These are phyloP conservation scores for Chinchilla lanigera DNA, from an alignment of 2,113 vertebrate species.

Conservation along the genomic window DNA sequence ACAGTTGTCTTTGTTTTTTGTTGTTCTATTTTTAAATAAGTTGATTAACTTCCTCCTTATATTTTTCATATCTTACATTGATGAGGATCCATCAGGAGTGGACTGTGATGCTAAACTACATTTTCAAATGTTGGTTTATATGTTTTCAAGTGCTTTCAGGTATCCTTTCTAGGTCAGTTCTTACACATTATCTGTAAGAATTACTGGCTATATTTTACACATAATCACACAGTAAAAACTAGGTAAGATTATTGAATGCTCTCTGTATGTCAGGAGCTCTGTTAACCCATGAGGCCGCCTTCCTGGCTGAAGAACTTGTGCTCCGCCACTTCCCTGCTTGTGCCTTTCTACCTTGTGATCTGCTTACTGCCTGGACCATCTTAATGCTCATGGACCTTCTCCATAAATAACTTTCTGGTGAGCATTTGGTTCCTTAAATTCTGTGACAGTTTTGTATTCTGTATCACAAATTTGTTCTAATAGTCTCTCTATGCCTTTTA, in stretches of 20 bases:
- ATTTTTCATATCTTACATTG: neutral
- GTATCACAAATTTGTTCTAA: neutral
- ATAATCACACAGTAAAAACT: neutral
- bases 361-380: neutral
- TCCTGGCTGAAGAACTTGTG: neutral
- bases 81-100: neutral
- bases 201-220: neutral
- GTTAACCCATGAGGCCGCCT: rapidly evolving
- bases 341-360: neutral
- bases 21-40: neutral
- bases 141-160: neutral
- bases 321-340: rapidly evolving
- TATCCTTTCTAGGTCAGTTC: neutral
- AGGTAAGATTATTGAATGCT: neutral
- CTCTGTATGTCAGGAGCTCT: neutral
- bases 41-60: neutral
- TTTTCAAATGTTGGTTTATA: constrained; percentile 24
- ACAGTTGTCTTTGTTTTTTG: neutral
- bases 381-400: neutral
- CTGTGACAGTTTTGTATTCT: neutral
- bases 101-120: neutral
- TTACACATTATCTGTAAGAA: neutral
- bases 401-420: neutral
- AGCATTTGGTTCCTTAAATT: neutral
- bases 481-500: neutral